Base-by-base conservation (phyloP, 2,797 vertebrate species). In the Zenarchopterus dispar region DNA sequence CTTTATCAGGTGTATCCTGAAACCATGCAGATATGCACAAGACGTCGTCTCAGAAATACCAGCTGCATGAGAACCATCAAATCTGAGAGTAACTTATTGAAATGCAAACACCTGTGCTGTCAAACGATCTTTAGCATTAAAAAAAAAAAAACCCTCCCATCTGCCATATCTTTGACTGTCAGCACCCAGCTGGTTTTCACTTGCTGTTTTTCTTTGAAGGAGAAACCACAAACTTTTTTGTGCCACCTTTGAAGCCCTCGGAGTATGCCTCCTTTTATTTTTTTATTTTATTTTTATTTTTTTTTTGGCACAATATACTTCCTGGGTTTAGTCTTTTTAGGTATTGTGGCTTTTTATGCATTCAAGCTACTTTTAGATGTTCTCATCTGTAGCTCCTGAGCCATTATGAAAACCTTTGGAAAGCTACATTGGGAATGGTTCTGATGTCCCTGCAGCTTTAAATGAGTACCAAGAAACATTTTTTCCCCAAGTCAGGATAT, bases 351-450 rank as follows among this genome's bases (percentile, higher is more conserved):
- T 75, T 45, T 66, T 50, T 61, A 50, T 19, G 17, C 48, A 62
- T 62, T 44, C 42, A 53, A 68, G n/a, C 17, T 50, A 43, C 62
- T 62, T 46, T 78, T 36, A 57, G 60, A 75, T 55, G 62, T 66
- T 71, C 56, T 55, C 56, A 53, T 15, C 57, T 67, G 47, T n/a
- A 44, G 57, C 26, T 50, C 44, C 26, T 26, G 3, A 62, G 65
- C 61, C 51, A 46, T 72, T 57, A 67, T 61, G 22, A 42, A 61
- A 64, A 48, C 19, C 48, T 48, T 24, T 51, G 17, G 63, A 53
- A 56, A 56, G 67, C 28, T 44, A 23, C 39, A 57, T 53, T 31
- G 46, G 46, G 19, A 58, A n/a, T 42, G 52, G 62, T 73, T 60
- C 51, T 63, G 61, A 56, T 62, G 62, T 73, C 54, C 54, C 24